Conservation (phyloP, 1,140 invertebrate species). For the Scaptomyza hsui region DNA sequence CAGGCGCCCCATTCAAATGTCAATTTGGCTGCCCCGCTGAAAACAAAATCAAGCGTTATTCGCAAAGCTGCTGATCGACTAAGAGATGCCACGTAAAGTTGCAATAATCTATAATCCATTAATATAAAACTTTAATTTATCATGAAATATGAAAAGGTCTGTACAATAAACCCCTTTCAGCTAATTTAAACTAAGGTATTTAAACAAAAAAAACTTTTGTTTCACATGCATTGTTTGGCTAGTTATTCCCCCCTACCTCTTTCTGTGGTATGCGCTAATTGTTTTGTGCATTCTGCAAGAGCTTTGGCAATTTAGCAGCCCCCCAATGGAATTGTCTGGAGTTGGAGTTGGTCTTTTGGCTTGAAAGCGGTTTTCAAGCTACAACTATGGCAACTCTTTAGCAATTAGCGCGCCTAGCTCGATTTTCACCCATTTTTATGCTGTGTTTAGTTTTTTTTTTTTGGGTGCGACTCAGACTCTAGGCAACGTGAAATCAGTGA, state of each 20-base stretch:
- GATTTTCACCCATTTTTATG: conserved; percentile 65
- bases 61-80: conserved; percentile 3
- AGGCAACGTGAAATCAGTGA: conserved; percentile 77
- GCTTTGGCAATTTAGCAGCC: conserved; percentile 5
- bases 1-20: conserved; percentile 79
- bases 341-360: conserved; percentile 10
- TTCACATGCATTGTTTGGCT: conserved; percentile 60
- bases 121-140: too few species aligned
- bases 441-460: conserved; percentile 28
- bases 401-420: conserved; percentile 48
- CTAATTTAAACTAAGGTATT: neutral
- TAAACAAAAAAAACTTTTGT: conserved; percentile 6
- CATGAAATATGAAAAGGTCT: neutral
- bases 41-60: conserved; percentile 15
- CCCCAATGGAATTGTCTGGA: conserved; percentile 25
- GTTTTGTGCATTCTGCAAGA: conserved; percentile 42
- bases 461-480: conserved; percentile 75
- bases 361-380: conserved; percentile 11
- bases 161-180: neutral
- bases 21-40: conserved; percentile 49
- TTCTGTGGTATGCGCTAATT: conserved; percentile 33
- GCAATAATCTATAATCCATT: too few species aligned
- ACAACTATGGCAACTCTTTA: neutral
- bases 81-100: neutral
- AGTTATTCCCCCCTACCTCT: conserved; percentile 1